Base-by-base conservation (phyloP, 2,888 invertebrate genomes). In the Cryptosula pallasiana region DNA sequence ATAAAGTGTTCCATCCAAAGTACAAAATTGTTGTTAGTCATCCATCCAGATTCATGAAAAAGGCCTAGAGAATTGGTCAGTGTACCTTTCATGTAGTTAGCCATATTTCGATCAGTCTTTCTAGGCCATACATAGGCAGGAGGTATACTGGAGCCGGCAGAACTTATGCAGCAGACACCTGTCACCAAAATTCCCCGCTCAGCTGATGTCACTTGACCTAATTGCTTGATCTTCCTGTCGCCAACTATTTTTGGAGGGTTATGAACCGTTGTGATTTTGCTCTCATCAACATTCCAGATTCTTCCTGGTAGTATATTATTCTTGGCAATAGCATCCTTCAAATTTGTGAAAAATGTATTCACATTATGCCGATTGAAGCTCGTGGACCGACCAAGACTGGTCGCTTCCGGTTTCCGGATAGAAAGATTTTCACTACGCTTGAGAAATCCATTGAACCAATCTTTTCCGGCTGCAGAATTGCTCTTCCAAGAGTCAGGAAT, bases 1-100 rank as follows among this genome's bases (percentile, higher is more conserved):
- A 79, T 76, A 73, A 82, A 82, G 75, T 82, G 79, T 75, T 78
- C 76, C 74, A 80, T 35, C 71, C 75, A 80, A 5, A 72, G 45
- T 9, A 76, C 69, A 73, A 81, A 80, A 29, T 76, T 77, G 1
- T 76, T 78, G n/a, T n/a, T n/a, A n/a, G n/a, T n/a, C n/a, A n/a
- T n/a, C n/a, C n/a, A n/a, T n/a, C n/a, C n/a, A n/a, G 73, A 73
- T n/a, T 9, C 35, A n/a, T 36, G 23, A 16, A 25, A 5, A 13
- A 35, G 3, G 5, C 27, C 76, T 25, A 55, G 23, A n/a, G 55
- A 55, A n/a, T 25, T 25, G 5, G 55, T 3, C 9, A n/a, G 5
- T 20, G 55, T 55, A 55, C 55, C 55, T n/a, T 25, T 55, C 55
- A 55, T 55, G 23, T 55, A 55, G 5, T 20, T 25, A 13, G 55